Conservation (phyloP, 2,113 vertebrate genomes). For the Ramphastos sulfuratus region DNA sequence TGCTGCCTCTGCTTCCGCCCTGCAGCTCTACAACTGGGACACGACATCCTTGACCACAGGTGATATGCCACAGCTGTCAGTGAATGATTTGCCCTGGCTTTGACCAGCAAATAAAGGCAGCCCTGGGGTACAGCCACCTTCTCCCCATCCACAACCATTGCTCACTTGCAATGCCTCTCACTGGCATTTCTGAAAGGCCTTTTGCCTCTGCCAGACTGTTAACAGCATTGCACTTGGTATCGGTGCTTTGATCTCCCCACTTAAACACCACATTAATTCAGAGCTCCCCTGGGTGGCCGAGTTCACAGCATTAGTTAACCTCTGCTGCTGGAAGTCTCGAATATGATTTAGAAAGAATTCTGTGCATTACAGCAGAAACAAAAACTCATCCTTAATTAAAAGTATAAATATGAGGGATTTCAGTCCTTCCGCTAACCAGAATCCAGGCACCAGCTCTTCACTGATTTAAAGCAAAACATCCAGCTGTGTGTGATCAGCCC, state of each 20-base stretch:
- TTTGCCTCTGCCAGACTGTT: neutral
- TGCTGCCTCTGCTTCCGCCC: neutral
- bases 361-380: slow-evolving; percentile 3
- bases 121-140: neutral
- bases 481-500: neutral
- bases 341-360: slow-evolving; percentile 17
- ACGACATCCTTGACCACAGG: neutral
- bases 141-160: neutral
- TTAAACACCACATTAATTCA: slow-evolving; percentile 29
- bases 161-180: neutral
- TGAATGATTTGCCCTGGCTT: neutral
- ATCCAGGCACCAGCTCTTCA: neutral
- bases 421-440: neutral
- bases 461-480: neutral
- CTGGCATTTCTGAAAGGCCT: neutral
- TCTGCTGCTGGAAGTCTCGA: slow-evolving; percentile 27
- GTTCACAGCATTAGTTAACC: slow-evolving; percentile 30
- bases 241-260: slow-evolving; percentile 36
- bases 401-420: neutral
- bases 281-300: slow-evolving; percentile 22
- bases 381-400: slow-evolving; percentile 32
- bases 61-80: neutral
- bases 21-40: neutral
- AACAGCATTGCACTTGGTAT: slow-evolving; percentile 17
- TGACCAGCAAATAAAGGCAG: neutral